Conservation (phyloP, 2,888 invertebrate genomes). For the Drosophila flavopinicola region DNA sequence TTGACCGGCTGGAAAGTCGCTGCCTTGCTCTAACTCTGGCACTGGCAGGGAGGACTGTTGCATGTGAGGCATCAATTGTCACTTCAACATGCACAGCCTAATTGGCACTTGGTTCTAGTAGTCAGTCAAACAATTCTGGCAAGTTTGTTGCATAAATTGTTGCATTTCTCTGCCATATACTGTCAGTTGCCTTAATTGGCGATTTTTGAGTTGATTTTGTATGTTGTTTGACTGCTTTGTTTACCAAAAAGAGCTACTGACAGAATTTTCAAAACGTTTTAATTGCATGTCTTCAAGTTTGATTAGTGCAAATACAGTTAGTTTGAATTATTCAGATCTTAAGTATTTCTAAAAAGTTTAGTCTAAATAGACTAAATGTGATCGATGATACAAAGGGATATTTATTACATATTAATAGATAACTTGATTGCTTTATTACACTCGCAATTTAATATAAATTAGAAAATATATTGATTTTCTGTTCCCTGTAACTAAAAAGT, state of each 20-base stretch:
- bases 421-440: background rate
- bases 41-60: constrained; percentile 21
- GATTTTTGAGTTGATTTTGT: constrained; percentile 9
- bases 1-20: background rate
- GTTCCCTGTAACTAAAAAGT: background rate
- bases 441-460: background rate
- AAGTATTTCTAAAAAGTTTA: too few relatives aligned
- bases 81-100: constrained; percentile 47
- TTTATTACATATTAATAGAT: too few relatives aligned
- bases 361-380: too few relatives aligned
- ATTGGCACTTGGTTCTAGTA: constrained; percentile 56
- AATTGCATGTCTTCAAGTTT: constrained; percentile 12
- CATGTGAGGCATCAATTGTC: constrained; percentile 53
- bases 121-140: constrained; percentile 19
- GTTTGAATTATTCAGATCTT: too few relatives aligned
- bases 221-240: background rate
- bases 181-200: constrained; percentile 15
- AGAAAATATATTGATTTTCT: background rate
- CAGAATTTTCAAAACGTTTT: constrained; percentile 8
- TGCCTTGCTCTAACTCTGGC: background rate
- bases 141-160: constrained; percentile 36
- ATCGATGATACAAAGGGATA: too few relatives aligned
- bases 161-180: constrained; percentile 9
- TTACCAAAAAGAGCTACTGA: background rate
- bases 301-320: background rate